Evolutionary conservation across 2,888 invertebrate species (phyloP).

Genomic region (Prosapia bicincta): DNA sequence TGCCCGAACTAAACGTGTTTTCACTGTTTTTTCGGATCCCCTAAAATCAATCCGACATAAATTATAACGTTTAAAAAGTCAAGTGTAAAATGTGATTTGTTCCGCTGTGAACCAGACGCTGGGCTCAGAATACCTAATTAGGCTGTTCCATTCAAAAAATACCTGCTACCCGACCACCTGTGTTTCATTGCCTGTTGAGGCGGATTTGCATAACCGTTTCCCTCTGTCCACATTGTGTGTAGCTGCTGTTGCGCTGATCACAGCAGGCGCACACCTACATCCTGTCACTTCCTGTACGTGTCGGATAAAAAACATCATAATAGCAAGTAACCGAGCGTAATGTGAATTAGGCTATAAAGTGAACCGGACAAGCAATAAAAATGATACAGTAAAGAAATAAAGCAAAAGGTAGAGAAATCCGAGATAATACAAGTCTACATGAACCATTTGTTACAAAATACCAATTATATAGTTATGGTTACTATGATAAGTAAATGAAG

Average conservation of each 20-base stretch:
- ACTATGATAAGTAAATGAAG: too few relatives aligned
- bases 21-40: too few relatives aligned
- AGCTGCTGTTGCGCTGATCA: neutral
- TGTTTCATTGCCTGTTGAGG: neutral
- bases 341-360: neutral
- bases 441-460: too few relatives aligned
- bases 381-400: too few relatives aligned
- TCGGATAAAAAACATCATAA: neutral
- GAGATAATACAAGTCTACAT: too few relatives aligned
- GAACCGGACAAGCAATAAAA: neutral
- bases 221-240: neutral
- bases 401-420: too few relatives aligned
- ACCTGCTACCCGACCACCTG: neutral
- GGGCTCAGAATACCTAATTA: neutral
- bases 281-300: neutral
- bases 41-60: too few relatives aligned
- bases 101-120: neutral
- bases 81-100: neutral
- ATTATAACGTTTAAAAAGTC: neutral
- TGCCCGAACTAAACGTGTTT: too few relatives aligned
- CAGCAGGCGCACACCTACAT: neutral
- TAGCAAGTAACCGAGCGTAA: neutral
- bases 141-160: neutral
- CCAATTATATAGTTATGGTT: too few relatives aligned
- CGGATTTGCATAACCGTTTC: neutral